phyloP scores from a whole-genome alignment of 2,797 vertebrate species.

The Cetoscarus ocellatus region DNA sequence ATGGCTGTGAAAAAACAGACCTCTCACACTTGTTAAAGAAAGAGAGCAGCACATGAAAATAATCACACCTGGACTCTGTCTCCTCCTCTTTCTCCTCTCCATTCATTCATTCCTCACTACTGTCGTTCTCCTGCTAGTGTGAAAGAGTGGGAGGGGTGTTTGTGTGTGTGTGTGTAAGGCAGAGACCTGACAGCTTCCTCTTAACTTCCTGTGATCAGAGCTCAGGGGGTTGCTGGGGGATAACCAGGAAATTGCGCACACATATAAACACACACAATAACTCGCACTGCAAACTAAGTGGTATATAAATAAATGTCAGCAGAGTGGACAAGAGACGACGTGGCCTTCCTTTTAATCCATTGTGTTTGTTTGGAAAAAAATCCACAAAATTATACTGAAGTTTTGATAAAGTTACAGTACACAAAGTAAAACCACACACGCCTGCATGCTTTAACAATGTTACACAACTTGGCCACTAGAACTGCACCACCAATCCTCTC shows the following conservation, averaged over 20 bases:
- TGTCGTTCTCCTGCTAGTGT: conserved; percentile 33
- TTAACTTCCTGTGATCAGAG: conserved; percentile 77
- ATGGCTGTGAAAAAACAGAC: conserved; percentile 2
- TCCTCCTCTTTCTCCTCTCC: conserved; percentile 13
- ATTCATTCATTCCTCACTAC: conserved; percentile 21
- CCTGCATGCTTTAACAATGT: too few species aligned
- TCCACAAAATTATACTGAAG: too few species aligned
- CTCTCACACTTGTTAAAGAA: conserved; percentile 37
- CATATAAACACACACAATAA: conserved; percentile 27
- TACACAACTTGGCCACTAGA: too few species aligned
- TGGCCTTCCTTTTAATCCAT: too few species aligned
- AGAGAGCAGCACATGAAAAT: conserved; percentile 14
- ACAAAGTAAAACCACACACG: too few species aligned
- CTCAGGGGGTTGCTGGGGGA: conserved; percentile 57
- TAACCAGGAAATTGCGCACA: conserved; percentile 68
- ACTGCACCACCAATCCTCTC: too few species aligned
- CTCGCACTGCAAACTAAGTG: neutral
- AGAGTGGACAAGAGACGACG: too few species aligned
- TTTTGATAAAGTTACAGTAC: too few species aligned
- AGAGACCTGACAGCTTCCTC: conserved; percentile 70
- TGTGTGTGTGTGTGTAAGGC: conserved; percentile 16
- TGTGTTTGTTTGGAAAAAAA: too few species aligned
- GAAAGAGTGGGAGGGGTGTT: conserved; percentile 48
- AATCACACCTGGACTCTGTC: conserved; percentile 34
- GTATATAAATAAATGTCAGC: too few species aligned